Conservation (phyloP, 2,113 vertebrate genomes). For the Chloropsis cyanopogon region DNA sequence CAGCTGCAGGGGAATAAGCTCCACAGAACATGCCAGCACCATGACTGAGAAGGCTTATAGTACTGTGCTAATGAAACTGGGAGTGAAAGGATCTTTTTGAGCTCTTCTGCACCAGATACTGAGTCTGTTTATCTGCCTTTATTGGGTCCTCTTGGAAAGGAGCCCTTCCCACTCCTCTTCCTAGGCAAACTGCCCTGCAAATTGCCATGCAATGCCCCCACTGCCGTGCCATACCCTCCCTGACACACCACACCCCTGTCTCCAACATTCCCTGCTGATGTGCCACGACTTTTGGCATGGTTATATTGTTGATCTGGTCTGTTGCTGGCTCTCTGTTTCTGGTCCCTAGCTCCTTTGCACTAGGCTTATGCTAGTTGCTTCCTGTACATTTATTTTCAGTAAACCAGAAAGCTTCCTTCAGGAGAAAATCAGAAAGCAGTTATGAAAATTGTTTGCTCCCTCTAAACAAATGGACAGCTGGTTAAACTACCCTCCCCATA, state of each 20-base stretch:
- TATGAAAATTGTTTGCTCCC: neutral
- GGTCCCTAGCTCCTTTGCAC: neutral
- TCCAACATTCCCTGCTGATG: rapidly evolving
- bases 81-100: neutral
- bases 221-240: rapidly evolving
- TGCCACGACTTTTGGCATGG: neutral
- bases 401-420: neutral
- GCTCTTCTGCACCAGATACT: neutral
- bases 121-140: neutral
- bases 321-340: neutral
- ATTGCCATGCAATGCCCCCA: neutral
- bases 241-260: no score
- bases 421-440: neutral
- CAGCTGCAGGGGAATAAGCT: neutral
- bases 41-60: neutral
- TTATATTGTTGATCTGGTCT: neutral
- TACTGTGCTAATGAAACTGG: rapidly evolving
- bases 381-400: neutral
- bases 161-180: rapidly evolving
- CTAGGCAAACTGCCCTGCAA: neutral
- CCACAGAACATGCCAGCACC: no score
- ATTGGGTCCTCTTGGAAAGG: no score
- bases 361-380: neutral
- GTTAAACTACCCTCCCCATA: neutral
- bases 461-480: neutral